Percentiles rank a stretch among this genome's conserved stretches.
Conservation (phyloP, 2,113 vertebrate genomes). For the Saccopteryx leptura region DNA sequence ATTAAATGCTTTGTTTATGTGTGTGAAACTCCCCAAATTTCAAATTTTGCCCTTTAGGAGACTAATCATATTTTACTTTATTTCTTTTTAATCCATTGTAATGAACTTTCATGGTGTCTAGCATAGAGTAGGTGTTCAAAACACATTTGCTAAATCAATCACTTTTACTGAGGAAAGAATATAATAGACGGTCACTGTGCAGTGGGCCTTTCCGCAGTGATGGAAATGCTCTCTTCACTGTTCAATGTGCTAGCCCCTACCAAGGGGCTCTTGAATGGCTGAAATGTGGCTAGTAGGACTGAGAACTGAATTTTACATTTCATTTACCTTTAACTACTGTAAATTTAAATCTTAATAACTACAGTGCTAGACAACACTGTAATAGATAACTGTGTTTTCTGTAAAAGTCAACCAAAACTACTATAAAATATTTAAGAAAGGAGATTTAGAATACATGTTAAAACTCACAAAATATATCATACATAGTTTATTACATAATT, state of each 20-base stretch:
- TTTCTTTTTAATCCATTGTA: neutral
- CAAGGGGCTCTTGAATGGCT: neutral
- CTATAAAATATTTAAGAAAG: neutral
- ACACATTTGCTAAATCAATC: neutral
- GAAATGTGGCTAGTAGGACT: neutral
- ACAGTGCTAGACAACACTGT: neutral
- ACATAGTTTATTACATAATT: neutral
- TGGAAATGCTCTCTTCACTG: neutral
- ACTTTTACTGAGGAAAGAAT: neutral
- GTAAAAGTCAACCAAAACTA: neutral
- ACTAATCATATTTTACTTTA: neutral
- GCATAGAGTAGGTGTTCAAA: neutral
- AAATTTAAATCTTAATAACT: conserved; percentile 22
- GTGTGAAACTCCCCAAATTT: neutral
- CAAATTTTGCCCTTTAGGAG: neutral
- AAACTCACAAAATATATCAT: neutral
- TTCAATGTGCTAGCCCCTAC: neutral
- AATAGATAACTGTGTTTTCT: conserved; percentile 17
- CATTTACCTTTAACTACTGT: conserved; percentile 21
- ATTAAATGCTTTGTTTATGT: neutral
- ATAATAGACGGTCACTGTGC: rapidly evolving
- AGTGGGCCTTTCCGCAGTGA: neutral
- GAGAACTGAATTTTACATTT: neutral
- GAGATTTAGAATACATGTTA: neutral
- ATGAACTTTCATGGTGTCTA: neutral